These are phyloP conservation scores for Rhynchonycteris naso DNA, from an alignment of 2,797 vertebrate species.

Conservation along the genomic window DNA sequence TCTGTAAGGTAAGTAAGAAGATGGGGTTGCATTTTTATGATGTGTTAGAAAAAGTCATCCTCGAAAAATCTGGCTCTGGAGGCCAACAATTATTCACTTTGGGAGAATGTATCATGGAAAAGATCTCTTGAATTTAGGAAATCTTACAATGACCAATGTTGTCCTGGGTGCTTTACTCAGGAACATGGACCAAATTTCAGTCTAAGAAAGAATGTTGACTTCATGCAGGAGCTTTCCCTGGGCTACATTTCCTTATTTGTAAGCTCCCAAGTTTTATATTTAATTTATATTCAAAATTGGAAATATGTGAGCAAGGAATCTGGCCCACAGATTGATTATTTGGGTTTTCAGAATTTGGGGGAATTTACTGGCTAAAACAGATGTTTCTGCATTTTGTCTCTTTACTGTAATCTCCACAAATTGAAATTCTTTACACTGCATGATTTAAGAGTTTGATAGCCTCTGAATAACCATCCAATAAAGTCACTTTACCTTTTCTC, in stretches of 20 bases:
- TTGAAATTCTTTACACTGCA: neutral
- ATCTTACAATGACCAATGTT: neutral
- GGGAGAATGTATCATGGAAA: slow-evolving; percentile 75
- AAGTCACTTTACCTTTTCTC: neutral
- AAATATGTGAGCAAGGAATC: slow-evolving; percentile 9
- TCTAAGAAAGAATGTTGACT: slow-evolving; percentile 27
- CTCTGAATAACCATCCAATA: neutral
- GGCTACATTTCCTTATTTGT: slow-evolving; percentile 30
- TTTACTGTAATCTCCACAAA: neutral
- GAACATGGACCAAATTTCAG: neutral
- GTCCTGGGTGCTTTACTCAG: neutral
- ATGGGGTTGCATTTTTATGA: slow-evolving; percentile 77
- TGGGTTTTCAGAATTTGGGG: slow-evolving; percentile 31
- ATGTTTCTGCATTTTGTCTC: slow-evolving; percentile 23
- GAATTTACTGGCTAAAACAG: slow-evolving; percentile 11
- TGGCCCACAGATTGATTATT: neutral
- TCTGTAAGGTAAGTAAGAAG: slow-evolving; percentile 78
- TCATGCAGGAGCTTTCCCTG: slow-evolving; percentile 1
- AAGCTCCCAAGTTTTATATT: slow-evolving; percentile 23
- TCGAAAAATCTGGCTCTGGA: slow-evolving; percentile 80
- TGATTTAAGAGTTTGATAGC: neutral
- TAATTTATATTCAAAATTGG: slow-evolving; percentile 41
- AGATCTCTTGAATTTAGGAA: slow-evolving; percentile 22
- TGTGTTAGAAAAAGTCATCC: slow-evolving; percentile 80
- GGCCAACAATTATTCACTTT: slow-evolving; percentile 81